A percentile compares a stretch with the other conserved stretches of the same genome.
Conservation (phyloP, 2,113 vertebrate genomes). For the Sceloporus tristichus region DNA sequence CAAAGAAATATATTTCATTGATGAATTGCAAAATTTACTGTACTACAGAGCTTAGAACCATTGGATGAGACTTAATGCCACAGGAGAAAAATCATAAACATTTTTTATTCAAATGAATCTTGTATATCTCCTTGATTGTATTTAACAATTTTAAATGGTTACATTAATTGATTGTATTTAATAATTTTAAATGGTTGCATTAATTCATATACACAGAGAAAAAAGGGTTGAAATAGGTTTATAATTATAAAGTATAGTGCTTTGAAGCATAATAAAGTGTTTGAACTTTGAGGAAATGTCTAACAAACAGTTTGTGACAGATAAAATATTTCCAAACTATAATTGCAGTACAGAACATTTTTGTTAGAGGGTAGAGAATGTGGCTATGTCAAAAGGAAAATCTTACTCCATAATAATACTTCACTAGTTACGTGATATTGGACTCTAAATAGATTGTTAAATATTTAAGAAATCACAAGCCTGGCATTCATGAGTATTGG, state of each 20-base stretch:
- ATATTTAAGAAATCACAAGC: neutral
- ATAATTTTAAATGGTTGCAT: neutral
- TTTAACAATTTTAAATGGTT: neutral
- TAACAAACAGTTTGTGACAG: slow-evolving; percentile 60
- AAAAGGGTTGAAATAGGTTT: neutral
- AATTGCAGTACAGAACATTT: slow-evolving; percentile 37
- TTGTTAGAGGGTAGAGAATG: slow-evolving; percentile 50
- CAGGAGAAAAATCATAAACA: neutral
- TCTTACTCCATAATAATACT: slow-evolving; percentile 43
- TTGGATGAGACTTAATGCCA: neutral
- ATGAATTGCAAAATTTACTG: neutral
- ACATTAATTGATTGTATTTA: neutral
- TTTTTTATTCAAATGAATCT: neutral
- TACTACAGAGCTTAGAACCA: neutral
- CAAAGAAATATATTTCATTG: neutral
- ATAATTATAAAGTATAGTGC: neutral
- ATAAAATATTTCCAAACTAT: slow-evolving; percentile 62
- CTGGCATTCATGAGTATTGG: neutral
- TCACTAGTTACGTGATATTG: slow-evolving; percentile 33
- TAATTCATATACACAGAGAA: neutral
- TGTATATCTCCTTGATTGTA: neutral
- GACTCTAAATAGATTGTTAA: slow-evolving; percentile 33
- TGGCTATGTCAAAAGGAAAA: slow-evolving; percentile 50
- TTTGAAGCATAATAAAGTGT: slow-evolving; percentile 33
- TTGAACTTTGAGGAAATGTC: slow-evolving; percentile 53